Conservation (phyloP, 2,888 invertebrate genomes). For the Caenorhabditis wallacei region DNA sequence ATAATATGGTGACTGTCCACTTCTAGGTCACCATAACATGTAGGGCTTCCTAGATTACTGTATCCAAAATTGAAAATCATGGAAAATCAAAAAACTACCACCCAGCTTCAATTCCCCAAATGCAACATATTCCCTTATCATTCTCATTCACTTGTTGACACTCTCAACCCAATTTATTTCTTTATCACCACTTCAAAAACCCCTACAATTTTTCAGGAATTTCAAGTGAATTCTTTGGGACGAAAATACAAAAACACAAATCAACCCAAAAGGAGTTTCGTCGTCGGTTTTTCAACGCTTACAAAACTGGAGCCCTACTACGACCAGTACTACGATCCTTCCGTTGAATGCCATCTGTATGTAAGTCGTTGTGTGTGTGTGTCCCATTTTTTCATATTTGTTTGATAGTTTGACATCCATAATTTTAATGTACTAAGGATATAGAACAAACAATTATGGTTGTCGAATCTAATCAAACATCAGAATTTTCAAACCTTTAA, state of each 20-base stretch:
- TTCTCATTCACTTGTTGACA: conserved; percentile 27
- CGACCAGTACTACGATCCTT: conserved; percentile 50
- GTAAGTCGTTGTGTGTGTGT: conserved; percentile 55
- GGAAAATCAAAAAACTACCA: too few species aligned
- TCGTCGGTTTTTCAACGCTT: conserved; percentile 36
- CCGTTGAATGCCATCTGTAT: conserved; percentile 59
- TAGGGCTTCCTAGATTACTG: too few species aligned
- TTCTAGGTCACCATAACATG: too few species aligned
- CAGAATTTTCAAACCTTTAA: not conserved
- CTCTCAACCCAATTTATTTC: conserved; percentile 4
- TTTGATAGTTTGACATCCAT: not conserved
- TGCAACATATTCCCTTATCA: not conserved
- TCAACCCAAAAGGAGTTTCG: not conserved
- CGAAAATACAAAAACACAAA: conserved; percentile 7
- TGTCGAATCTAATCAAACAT: not conserved
- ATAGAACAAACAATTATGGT: not conserved
- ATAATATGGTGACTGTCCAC: too few species aligned
- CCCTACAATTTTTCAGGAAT: conserved; percentile 35
- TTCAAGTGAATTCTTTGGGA: conserved; percentile 31
- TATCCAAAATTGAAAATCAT: too few species aligned
- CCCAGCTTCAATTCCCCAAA: not conserved
- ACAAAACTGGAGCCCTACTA: conserved; percentile 60
- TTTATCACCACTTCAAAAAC: not conserved
- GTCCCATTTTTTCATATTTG: not conserved
- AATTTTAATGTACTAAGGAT: not conserved